phyloP scores from a whole-genome alignment of 2,888 invertebrate species.

The Xestia sexstrigata region DNA sequence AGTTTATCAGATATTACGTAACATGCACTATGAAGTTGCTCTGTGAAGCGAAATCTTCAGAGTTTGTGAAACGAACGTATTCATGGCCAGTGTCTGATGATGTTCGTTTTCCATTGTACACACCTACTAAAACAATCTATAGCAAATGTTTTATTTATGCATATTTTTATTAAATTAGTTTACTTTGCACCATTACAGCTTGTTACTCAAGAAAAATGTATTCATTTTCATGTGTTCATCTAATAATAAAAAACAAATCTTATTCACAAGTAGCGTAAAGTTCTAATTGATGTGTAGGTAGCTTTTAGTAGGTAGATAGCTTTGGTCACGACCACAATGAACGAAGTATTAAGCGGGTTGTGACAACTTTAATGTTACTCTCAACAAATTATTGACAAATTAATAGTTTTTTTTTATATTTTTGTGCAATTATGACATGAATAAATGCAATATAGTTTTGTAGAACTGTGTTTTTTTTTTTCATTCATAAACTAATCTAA shows the following conservation, averaged over 20 bases:
- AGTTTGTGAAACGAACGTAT: background rate
- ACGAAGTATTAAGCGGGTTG: conserved; percentile 64
- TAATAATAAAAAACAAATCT: background rate
- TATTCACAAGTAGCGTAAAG: conserved; percentile 3
- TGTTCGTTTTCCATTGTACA: background rate
- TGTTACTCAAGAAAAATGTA: background rate
- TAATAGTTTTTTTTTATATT: conserved; percentile 63
- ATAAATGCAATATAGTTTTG: conserved; percentile 67
- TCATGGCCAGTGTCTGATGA: background rate
- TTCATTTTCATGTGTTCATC: conserved; percentile 10
- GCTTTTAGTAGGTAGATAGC: too few relatives aligned
- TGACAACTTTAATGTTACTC: conserved; percentile 45
- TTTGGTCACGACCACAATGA: conserved; percentile 8
- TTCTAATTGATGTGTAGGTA: conserved; percentile 3
- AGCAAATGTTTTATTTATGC: background rate
- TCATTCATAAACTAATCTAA: background rate
- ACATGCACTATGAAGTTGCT: background rate
- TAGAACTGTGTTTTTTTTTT: conserved; percentile 51
- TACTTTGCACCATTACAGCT: background rate
- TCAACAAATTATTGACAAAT: conserved; percentile 50
- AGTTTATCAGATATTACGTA: background rate
- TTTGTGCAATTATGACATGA: conserved; percentile 63
- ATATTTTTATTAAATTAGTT: conserved; percentile 3
- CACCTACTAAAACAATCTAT: background rate
- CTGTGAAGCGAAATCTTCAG: background rate